A percentile compares a stretch with the other conserved stretches of the same genome.
phyloP scores from a whole-genome alignment of 2,113 vertebrate genomes.

The Cryptomyrus ogoouensis region DNA sequence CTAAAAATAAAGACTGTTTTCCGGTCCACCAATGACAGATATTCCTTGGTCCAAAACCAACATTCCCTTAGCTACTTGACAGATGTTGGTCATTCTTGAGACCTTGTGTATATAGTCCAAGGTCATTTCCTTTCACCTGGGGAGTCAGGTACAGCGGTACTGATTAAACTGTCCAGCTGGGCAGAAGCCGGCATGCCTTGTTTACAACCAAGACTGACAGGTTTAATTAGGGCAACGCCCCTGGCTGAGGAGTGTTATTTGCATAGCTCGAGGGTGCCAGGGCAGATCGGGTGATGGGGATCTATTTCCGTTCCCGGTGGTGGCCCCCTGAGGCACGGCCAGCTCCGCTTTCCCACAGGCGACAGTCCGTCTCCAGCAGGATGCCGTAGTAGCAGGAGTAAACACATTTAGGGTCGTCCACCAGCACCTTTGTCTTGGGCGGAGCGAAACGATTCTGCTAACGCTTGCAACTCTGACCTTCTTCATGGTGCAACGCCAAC shows the following conservation, averaged over 20 bases:
- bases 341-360: constrained; percentile 61
- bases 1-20: constrained; percentile 9
- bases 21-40: constrained; percentile 7
- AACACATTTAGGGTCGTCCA: constrained; percentile 56
- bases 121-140: background rate
- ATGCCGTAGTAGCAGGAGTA: constrained; percentile 63
- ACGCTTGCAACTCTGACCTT: constrained; percentile 43
- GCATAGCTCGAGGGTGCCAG: constrained; percentile 60
- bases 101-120: background rate
- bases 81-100: constrained; percentile 21
- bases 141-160: background rate
- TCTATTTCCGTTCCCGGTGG: constrained; percentile 61
- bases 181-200: constrained; percentile 31
- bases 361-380: constrained; percentile 69
- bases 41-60: background rate
- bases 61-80: background rate
- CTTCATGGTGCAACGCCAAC: background rate
- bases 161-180: background rate
- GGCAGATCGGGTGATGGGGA: constrained; percentile 53
- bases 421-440: constrained; percentile 52
- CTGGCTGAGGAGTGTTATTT: constrained; percentile 47
- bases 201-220: constrained; percentile 60
- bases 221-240: constrained; percentile 44
- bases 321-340: constrained; percentile 53
- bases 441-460: constrained; percentile 54